Evolutionary conservation across 2,113 vertebrate genomes (phyloP).

Genomic region (Cephalopholis sonnerati): DNA sequence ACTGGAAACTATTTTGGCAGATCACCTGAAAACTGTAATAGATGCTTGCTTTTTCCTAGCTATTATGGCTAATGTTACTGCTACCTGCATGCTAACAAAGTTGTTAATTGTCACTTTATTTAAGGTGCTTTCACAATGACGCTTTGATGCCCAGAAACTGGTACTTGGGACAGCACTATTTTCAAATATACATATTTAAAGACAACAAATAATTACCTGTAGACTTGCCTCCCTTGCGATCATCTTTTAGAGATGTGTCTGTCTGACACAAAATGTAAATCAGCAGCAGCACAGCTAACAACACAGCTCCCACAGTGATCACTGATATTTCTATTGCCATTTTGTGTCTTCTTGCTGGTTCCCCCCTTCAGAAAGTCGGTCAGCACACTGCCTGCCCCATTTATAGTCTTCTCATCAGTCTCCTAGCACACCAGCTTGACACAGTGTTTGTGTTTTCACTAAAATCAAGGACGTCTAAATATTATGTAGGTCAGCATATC

Average conservation of each 20-base stretch:
- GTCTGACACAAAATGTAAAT: slow-evolving; percentile 33
- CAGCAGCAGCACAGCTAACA: slow-evolving; percentile 69
- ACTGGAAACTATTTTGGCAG: too few relatives aligned
- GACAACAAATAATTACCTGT: slow-evolving; percentile 43
- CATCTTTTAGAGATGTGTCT: slow-evolving; percentile 16
- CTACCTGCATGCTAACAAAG: too few relatives aligned
- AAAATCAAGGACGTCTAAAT: slow-evolving; percentile 77
- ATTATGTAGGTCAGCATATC: slow-evolving; percentile 57
- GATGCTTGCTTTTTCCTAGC: too few relatives aligned
- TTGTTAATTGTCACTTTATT: too few relatives aligned
- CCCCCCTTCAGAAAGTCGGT: slow-evolving; percentile 39
- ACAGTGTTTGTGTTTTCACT: slow-evolving; percentile 31
- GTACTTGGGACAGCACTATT: too few relatives aligned
- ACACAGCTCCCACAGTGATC: slow-evolving; percentile 61
- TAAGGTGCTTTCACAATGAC: too few relatives aligned
- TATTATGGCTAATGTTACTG: too few relatives aligned
- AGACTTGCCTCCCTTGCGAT: slow-evolving; percentile 41
- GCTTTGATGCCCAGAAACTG: too few relatives aligned
- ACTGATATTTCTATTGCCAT: slow-evolving; percentile 59
- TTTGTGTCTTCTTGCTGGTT: slow-evolving; percentile 11
- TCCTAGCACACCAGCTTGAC: not conserved
- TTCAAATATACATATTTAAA: not conserved
- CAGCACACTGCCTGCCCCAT: slow-evolving; percentile 20
- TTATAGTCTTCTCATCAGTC: slow-evolving; percentile 64
- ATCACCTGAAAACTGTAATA: too few relatives aligned